A percentile compares a stretch with the other conserved stretches of the same genome.
These are phyloP conservation scores for Rhineura floridana DNA, from an alignment of 2,113 vertebrate genomes.

Conservation along the genomic window DNA sequence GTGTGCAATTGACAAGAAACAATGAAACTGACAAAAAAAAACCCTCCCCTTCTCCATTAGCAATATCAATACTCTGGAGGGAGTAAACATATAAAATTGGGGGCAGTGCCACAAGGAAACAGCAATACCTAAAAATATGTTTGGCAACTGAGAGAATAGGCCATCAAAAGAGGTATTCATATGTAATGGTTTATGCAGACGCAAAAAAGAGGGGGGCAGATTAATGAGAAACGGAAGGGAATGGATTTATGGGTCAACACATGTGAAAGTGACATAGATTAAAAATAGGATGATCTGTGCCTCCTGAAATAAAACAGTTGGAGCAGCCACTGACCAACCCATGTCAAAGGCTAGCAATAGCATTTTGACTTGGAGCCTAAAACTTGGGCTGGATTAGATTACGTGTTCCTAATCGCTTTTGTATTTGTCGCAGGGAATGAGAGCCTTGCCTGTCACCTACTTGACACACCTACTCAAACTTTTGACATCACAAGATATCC, in stretches of 20 bases:
- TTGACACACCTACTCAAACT: neutral
- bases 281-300: neutral
- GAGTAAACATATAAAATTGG: too few relatives aligned
- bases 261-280: neutral
- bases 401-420: neutral
- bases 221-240: neutral
- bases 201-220: neutral
- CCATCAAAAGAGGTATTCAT: too few relatives aligned
- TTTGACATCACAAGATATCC: neutral
- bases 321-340: neutral
- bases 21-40: too few relatives aligned
- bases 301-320: neutral
- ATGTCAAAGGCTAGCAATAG: neutral
- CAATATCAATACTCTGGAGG: too few relatives aligned
- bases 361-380: neutral
- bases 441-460: neutral
- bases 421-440: neutral
- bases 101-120: too few relatives aligned
- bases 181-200: too few relatives aligned
- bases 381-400: neutral
- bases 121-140: too few relatives aligned
- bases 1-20: too few relatives aligned
- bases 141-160: too few relatives aligned
- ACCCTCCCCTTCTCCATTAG: too few relatives aligned
- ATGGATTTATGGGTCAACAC: neutral